Conservation (phyloP, 1,140 invertebrate species). For the Artemia franciscana region DNA sequence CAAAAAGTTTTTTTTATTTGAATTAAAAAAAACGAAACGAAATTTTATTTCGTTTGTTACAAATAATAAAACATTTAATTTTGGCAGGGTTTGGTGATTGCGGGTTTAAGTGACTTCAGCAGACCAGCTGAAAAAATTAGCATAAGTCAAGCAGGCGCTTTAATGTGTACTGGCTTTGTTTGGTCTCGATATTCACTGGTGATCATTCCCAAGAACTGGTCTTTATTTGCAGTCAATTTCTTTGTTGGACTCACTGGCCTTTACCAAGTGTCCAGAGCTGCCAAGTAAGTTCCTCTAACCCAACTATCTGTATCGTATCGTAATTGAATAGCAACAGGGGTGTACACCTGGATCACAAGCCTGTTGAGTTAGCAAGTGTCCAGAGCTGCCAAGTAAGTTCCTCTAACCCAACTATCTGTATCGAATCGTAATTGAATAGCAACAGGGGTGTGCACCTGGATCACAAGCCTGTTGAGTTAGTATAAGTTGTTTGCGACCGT, state of each 20-base stretch:
- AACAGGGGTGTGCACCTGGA: too few relatives aligned
- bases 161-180: constrained; percentile 47
- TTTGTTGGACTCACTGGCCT: constrained; percentile 65
- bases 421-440: too few relatives aligned
- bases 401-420: too few relatives aligned
- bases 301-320: too few relatives aligned
- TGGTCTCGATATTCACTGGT: constrained; percentile 77
- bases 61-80: too few relatives aligned
- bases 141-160: constrained; percentile 51
- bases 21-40: too few relatives aligned
- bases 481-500: constrained; percentile 41
- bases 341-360: too few relatives aligned
- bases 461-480: too few relatives aligned
- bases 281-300: constrained; percentile 19
- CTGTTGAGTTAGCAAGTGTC: constrained; percentile 53
- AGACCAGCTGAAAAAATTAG: constrained; percentile 77
- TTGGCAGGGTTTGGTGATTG: constrained; percentile 55
- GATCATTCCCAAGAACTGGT: constrained; percentile 83
- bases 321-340: too few relatives aligned
- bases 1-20: too few relatives aligned
- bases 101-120: constrained; percentile 72
- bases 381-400: constrained; percentile 29
- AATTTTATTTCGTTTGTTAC: too few relatives aligned
- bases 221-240: constrained; percentile 74
- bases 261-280: constrained; percentile 48